phyloP scores from a whole-genome alignment of 2,797 vertebrate genomes.

The Harpagifer antarcticus region DNA sequence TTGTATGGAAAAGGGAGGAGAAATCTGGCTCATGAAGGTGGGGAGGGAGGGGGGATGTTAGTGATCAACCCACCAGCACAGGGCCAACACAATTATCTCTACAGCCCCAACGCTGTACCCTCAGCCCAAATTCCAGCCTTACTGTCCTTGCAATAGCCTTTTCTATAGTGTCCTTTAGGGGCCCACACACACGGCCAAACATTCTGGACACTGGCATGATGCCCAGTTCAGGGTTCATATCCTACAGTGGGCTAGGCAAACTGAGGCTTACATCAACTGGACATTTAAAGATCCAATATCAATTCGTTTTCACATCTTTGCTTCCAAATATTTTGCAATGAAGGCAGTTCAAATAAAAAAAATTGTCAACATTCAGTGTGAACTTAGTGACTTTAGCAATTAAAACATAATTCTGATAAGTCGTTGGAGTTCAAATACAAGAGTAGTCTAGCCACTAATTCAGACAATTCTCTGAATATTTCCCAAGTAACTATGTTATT shows the following conservation, averaged over 20 bases:
- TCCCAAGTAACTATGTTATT: background rate
- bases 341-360: background rate
- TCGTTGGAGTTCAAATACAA: conserved; percentile 1
- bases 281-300: conserved; percentile 6
- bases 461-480: background rate
- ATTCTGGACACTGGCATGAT: conserved; percentile 21
- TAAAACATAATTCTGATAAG: background rate
- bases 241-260: background rate
- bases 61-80: conserved; percentile 41
- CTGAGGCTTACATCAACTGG: background rate
- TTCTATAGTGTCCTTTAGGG: conserved; percentile 37
- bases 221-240: conserved; percentile 19
- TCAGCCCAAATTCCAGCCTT: conserved; percentile 25
- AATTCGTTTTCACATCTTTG: background rate
- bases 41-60: conserved; percentile 26
- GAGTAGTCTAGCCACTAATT: background rate
- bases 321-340: background rate
- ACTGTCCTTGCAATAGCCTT: conserved; percentile 41
- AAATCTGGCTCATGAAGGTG: conserved; percentile 53
- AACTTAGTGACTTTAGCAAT: background rate
- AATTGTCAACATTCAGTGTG: background rate
- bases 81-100: conserved; percentile 51
- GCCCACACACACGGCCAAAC: conserved; percentile 4
- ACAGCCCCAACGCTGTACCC: conserved; percentile 32
- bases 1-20: conserved; percentile 55